A percentile compares a stretch with the other conserved stretches of the same genome.
These are phyloP conservation scores for Punctoribates punctum DNA, from an alignment of 2,888 invertebrate genomes.

Conservation along the genomic window DNA sequence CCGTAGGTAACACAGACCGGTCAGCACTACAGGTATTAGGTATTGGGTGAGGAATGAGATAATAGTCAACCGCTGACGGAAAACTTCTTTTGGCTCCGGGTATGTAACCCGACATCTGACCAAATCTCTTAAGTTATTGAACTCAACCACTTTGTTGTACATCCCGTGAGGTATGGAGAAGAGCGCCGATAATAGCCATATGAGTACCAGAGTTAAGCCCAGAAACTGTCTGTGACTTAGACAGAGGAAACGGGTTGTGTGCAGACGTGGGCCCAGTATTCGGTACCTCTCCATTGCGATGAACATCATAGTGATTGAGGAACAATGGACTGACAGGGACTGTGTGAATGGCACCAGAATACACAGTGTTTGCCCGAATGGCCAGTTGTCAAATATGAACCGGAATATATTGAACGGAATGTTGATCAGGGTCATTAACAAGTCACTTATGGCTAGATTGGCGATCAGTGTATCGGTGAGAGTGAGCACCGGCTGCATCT, in stretches of 20 bases:
- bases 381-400: slow-evolving; percentile 55
- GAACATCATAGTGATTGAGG: slow-evolving; percentile 38
- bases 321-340: slow-evolving; percentile 28
- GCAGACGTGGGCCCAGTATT: neutral
- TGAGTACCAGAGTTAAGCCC: neutral
- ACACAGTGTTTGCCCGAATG: slow-evolving; percentile 56
- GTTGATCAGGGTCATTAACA: slow-evolving; percentile 53
- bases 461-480: slow-evolving; percentile 60
- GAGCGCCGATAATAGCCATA: slow-evolving; percentile 25
- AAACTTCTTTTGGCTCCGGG: neutral
- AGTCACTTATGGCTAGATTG: slow-evolving; percentile 58
- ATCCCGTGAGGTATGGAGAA: slow-evolving; percentile 37
- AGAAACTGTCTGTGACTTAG: neutral
- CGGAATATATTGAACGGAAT: slow-evolving; percentile 56
- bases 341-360: slow-evolving; percentile 55
- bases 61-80: slow-evolving; percentile 5
- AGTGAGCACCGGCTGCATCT: slow-evolving; percentile 58
- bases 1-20: slow-evolving; percentile 54
- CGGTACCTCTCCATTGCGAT: slow-evolving; percentile 41
- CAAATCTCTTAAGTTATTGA: too few species aligned
- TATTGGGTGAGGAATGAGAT: slow-evolving; percentile 55
- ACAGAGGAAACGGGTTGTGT: neutral
- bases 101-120: neutral
- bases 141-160: slow-evolving; percentile 33
- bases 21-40: slow-evolving; percentile 53